Conservation (phyloP, 1,140 invertebrate species). For the Harpegnathos saltator region DNA sequence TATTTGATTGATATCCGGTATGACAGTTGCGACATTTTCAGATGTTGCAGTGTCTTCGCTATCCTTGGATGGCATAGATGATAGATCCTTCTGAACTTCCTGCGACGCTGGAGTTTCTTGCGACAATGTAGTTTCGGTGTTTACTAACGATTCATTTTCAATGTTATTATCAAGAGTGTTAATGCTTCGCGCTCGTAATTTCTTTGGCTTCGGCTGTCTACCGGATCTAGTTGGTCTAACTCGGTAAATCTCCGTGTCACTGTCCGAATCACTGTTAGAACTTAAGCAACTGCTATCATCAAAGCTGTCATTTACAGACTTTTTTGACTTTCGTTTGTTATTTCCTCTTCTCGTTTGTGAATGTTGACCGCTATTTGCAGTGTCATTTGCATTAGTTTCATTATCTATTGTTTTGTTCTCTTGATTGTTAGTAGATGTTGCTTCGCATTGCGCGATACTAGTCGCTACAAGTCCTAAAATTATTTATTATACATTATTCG, state of each 20-base stretch:
- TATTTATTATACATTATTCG: slow-evolving; percentile 15
- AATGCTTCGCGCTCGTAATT: slow-evolving; percentile 76
- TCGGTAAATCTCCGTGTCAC: slow-evolving; percentile 79
- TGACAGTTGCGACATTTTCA: slow-evolving; percentile 65
- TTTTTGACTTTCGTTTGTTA: slow-evolving; percentile 43
- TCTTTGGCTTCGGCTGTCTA: slow-evolving; percentile 78
- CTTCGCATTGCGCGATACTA: slow-evolving; percentile 59
- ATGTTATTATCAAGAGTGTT: slow-evolving; percentile 70
- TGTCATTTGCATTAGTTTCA: background rate
- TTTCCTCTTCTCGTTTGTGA: slow-evolving; percentile 26
- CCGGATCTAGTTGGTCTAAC: slow-evolving; percentile 82
- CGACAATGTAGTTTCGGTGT: background rate
- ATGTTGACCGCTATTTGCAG: background rate
- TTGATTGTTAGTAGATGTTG: slow-evolving; percentile 12
- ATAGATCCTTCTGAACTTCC: too few relatives aligned
- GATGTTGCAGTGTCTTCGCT: slow-evolving; percentile 16
- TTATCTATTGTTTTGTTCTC: slow-evolving; percentile 51
- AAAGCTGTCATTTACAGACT: slow-evolving; percentile 39
- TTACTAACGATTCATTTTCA: background rate
- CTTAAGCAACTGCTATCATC: slow-evolving; percentile 36
- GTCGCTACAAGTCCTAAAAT: slow-evolving; percentile 63
- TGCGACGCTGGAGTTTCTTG: slow-evolving; percentile 12
- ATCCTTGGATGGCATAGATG: slow-evolving; percentile 11
- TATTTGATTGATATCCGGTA: slow-evolving; percentile 78
- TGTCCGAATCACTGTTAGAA: slow-evolving; percentile 68